phyloP scores from a whole-genome alignment of 2,888 invertebrate species.

The Callinectes sapidus region DNA sequence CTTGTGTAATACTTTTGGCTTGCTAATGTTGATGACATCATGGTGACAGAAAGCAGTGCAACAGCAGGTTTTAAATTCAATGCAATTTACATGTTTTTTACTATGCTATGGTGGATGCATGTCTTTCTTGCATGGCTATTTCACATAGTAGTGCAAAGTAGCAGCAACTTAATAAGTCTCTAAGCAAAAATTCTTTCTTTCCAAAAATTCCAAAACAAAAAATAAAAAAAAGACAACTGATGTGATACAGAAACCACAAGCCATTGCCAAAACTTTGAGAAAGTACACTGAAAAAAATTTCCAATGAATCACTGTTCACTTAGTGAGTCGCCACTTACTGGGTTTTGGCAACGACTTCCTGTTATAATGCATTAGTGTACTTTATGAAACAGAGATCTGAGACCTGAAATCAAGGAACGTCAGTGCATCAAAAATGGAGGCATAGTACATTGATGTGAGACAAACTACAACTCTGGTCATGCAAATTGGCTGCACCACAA shows the following conservation, averaged over 20 bases:
- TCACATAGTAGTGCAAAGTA: slow-evolving; percentile 4
- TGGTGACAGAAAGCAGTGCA: slow-evolving; percentile 27
- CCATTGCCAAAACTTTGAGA: background rate
- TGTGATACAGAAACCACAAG: background rate
- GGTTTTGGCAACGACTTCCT: slow-evolving; percentile 8
- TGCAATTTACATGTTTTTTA: background rate
- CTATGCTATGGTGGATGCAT: background rate
- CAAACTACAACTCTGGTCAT: background rate
- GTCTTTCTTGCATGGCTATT: slow-evolving; percentile 1
- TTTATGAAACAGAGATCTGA: background rate
- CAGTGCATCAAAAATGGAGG: slow-evolving; percentile 9
- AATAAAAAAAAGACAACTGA: background rate
- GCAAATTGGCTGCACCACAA: background rate
- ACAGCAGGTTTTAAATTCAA: background rate
- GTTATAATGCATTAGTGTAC: background rate
- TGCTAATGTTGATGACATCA: slow-evolving; percentile 31
- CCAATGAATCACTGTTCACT: background rate
- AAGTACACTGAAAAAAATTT: background rate
- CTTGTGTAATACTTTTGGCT: background rate
- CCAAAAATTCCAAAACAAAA: background rate
- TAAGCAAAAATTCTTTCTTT: background rate
- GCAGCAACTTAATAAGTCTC: background rate
- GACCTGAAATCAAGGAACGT: background rate
- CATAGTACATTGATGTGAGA: background rate
- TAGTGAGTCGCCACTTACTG: background rate